A percentile compares a stretch with the other conserved stretches of the same genome.
Conservation (phyloP, 2,888 invertebrate genomes). For the Ormyrus pomaceus region DNA sequence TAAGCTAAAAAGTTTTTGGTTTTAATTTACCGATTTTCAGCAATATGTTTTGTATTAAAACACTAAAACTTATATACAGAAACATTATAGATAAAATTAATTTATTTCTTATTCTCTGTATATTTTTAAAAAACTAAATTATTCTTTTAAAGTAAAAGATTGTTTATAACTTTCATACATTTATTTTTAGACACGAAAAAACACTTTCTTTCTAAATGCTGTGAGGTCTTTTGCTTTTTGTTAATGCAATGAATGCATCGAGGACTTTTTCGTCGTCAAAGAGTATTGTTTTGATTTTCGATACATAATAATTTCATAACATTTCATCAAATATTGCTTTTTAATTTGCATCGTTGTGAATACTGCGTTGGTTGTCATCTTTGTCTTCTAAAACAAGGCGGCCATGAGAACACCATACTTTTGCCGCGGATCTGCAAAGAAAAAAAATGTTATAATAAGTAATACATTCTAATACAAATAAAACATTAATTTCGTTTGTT, state of each 20-base stretch:
- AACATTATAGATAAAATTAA: no score
- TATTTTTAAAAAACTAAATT: conserved; percentile 12
- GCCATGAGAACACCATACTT: conserved; percentile 62
- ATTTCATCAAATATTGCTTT: conserved; percentile 42
- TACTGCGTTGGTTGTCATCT: conserved; percentile 45
- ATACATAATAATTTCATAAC: not conserved
- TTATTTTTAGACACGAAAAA: conserved; percentile 22
- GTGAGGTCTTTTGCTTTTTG: conserved; percentile 33
- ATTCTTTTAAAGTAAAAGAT: conserved; percentile 2
- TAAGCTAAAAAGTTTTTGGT: conserved; percentile 9
- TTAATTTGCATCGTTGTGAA: conserved; percentile 41
- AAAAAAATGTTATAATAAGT: conserved; percentile 19
- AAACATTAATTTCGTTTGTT: no score
- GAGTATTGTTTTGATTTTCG: conserved; percentile 18
- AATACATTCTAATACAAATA: conserved; percentile 12
- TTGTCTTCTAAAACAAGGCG: conserved; percentile 50
- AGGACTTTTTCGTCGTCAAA: not conserved
- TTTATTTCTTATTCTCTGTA: not conserved
- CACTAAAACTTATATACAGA: not conserved
- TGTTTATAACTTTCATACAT: conserved; percentile 15
- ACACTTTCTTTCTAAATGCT: conserved; percentile 33
- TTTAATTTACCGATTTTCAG: conserved; percentile 27
- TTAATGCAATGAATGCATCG: conserved; percentile 7
- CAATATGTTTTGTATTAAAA: conserved; percentile 18
- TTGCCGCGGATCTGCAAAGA: conserved; percentile 63